Base-by-base conservation (phyloP, 2,888 invertebrate species). In the Andrena minutula region DNA sequence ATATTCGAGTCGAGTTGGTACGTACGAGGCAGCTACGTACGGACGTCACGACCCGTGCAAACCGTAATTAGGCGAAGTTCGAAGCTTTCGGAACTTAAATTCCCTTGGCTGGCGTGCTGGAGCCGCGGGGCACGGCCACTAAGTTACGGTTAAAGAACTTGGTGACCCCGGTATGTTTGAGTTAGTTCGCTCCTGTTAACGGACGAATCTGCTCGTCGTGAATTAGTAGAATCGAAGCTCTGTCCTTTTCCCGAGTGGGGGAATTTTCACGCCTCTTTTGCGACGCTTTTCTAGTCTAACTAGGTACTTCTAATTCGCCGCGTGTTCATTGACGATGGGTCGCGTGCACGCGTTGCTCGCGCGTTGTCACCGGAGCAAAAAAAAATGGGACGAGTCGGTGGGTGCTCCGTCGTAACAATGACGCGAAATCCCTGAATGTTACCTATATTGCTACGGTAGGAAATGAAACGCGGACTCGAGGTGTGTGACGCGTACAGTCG, bases 11-110 rank as follows among this genome's bases (percentile, higher is more conserved):
- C 16, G 72, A 60, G 66, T 70, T 73, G 72, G 80, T 76, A 81
- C 83, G 82, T 75, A 58, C 63, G 60, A 30, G 28, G 20, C 35
- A 10, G 51, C 61, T 72, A 79, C 79, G 73, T 81, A 85, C 85
- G 89, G 81, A 87, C 89, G 89, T 91, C 92, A 89, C 90, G 90
- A 90, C 89, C 86, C 83, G 83, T 84, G 84, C 83, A 78, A 86
- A 80, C 84, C 85, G 90, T 92, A 93, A 92, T 93, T 92, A 93
- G 90, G 89, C 86, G 86, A 92, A 93, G 89, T 92, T 92, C 80
- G 87, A 90, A 89, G 89, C 89, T 91, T 82, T 89, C 88, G 89
- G 56, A 93, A 92, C 89, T 93, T 92, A 89, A 92, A 93, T 92
- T 91, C 90, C 63, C 88, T 86, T 32, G 66, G 56, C 69, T 68